phyloP scores from a whole-genome alignment of 2,113 vertebrate genomes.

The Catharus minimus region DNA sequence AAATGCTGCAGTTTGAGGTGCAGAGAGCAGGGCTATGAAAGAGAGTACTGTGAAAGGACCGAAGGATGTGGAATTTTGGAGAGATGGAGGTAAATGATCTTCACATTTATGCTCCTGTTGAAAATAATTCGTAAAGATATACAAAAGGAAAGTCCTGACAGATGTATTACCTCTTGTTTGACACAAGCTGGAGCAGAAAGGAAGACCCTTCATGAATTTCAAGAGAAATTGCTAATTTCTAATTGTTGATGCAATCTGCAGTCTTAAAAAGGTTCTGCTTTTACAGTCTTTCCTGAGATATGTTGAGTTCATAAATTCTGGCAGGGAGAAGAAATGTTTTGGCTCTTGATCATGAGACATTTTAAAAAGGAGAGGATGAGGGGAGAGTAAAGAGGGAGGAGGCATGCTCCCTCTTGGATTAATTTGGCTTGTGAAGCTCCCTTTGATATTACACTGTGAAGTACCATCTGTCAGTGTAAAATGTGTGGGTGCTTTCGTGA shows the following conservation, averaged over 20 bases:
- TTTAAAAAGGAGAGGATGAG: constrained; percentile 23
- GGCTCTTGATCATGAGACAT: constrained; percentile 54
- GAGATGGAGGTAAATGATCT: background rate
- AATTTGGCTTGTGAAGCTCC: constrained; percentile 28
- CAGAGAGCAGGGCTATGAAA: background rate
- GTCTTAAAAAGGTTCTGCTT: constrained; percentile 3
- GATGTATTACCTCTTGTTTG: background rate
- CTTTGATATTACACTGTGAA: constrained; percentile 22
- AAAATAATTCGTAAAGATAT: background rate
- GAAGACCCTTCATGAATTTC: background rate
- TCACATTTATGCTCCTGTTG: background rate
- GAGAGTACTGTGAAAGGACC: background rate
- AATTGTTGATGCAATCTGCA: background rate
- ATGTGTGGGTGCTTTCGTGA: background rate
- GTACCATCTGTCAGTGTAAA: constrained; percentile 50
- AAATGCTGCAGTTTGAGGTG: background rate
- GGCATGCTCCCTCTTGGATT: constrained; percentile 21
- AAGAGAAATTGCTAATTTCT: constrained; percentile 16
- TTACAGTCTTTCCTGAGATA: background rate
- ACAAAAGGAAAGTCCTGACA: background rate
- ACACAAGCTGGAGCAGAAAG: background rate
- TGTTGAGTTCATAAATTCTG: constrained; percentile 30
- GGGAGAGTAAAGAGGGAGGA: constrained; percentile 13
- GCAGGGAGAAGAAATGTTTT: constrained; percentile 53
- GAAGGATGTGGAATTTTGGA: background rate